Percentiles rank a stretch among this genome's conserved stretches.
phyloP scores from a whole-genome alignment of 1,140 invertebrate species.

The Drosophila cardini region DNA sequence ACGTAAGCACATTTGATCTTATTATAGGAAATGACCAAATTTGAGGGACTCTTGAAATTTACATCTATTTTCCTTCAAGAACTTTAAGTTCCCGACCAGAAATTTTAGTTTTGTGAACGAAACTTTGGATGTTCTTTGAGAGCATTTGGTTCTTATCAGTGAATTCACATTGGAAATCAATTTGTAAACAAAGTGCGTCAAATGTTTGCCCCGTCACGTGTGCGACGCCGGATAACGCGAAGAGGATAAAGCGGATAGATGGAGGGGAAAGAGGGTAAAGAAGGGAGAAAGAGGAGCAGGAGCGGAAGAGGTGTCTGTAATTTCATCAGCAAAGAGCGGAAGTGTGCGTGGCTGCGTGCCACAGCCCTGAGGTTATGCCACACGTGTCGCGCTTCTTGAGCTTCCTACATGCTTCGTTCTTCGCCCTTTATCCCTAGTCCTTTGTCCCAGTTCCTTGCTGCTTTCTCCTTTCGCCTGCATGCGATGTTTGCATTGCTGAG shows the following conservation, averaged over 20 bases:
- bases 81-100: too few species aligned
- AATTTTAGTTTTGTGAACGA: too few species aligned
- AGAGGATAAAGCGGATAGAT: background rate
- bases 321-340: slow-evolving; percentile 16
- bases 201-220: slow-evolving; percentile 38
- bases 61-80: too few species aligned
- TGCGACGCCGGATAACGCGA: background rate
- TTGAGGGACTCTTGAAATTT: background rate
- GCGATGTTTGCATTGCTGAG: slow-evolving; percentile 57
- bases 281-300: background rate
- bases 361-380: slow-evolving; percentile 48
- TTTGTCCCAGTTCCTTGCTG: too few species aligned
- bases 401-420: background rate
- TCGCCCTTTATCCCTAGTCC: background rate
- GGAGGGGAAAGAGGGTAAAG: background rate
- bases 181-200: slow-evolving; percentile 34
- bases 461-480: too few species aligned
- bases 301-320: slow-evolving; percentile 39
- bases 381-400: slow-evolving; percentile 28
- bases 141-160: too few species aligned
- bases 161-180: slow-evolving; percentile 29
- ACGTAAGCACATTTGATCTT: too few species aligned
- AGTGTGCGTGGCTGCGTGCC: slow-evolving; percentile 30
- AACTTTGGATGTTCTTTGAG: background rate
- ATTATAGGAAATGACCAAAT: too few species aligned